These are phyloP conservation scores for Haemorhous mexicanus DNA, from an alignment of 2,113 vertebrate genomes.

Conservation along the genomic window DNA sequence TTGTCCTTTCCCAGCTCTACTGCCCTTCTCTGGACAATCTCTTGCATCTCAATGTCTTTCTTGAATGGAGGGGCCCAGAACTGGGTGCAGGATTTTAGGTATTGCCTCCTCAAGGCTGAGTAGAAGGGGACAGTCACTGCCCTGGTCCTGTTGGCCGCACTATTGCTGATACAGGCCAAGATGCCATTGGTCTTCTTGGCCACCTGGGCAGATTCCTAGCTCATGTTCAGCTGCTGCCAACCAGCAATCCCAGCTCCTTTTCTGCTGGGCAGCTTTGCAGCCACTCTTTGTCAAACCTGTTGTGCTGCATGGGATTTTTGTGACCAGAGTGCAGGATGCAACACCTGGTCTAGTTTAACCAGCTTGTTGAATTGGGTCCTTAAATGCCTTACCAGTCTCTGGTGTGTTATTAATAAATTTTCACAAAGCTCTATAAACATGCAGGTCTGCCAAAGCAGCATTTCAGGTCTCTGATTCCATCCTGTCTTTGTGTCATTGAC, in stretches of 20 bases:
- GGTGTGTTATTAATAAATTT: neutral
- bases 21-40: neutral
- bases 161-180: neutral
- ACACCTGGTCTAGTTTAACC: neutral
- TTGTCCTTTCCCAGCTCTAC: neutral
- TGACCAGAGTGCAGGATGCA: accelerated
- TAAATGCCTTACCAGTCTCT: neutral
- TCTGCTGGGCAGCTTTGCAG: neutral
- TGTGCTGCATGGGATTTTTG: neutral
- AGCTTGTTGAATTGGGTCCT: neutral
- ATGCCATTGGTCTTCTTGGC: neutral
- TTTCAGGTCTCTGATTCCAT: neutral
- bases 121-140: accelerated
- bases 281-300: neutral
- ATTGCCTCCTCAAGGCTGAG: accelerated
- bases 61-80: neutral
- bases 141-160: neutral
- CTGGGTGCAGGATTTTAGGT: neutral
- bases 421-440: neutral
- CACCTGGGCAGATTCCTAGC: neutral
- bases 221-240: neutral
- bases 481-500: neutral
- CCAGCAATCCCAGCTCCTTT: neutral
- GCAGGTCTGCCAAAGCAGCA: neutral
- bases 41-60: neutral